Evolutionary conservation across 2,888 invertebrate genomes (phyloP), one percentile per base, ranked within the genome.

Genomic region (Tiliacea citrago): DNA sequence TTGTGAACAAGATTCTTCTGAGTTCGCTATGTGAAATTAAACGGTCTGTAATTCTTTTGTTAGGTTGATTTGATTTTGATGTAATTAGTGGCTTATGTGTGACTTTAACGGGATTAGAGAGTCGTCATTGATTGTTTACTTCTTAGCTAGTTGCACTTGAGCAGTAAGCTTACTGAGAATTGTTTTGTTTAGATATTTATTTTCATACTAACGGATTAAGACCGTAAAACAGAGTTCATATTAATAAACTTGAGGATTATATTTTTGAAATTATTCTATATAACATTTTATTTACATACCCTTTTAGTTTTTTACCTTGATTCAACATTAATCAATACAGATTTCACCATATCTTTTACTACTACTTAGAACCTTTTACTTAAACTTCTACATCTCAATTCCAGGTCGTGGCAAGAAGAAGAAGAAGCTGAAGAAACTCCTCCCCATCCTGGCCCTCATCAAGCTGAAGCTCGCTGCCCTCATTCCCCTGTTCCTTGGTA

Each of bases 391-490:
- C n/a, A 39, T 51, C 39, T 79, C 35, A 16, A 70, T 89, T 90
- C 6, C 88, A 98, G 98, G 98, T 87, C 98, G 98, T 91, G 98
- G 98, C 90, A 98, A 98, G 90, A 98, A 98, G 90, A 98, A 98
- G 96, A 98, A 98, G 97, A 97, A 98, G 95, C 97, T 98, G 94
- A 98, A 98, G 97, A 97, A 97, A 81, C 97, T 98, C 90, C 96
- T 98, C 89, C 98, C 98, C 70, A 96, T 98, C 92, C 96, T 98
- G 79, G 96, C 98, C 89, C 97, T 98, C 79, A 95, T 98, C 93
- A 98, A 98, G 91, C 93, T 98, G 94, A 98, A 98, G 96, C 97
- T 96, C 12, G 97, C 98, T 62, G 97, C 98, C 21, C 96, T 98
- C 75, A 97, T 98, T 82, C 98, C 98, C 6, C 94, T 98, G 83